These are phyloP conservation scores for Brenthis daphne DNA, from an alignment of 2,888 invertebrate genomes.

Conservation along the genomic window DNA sequence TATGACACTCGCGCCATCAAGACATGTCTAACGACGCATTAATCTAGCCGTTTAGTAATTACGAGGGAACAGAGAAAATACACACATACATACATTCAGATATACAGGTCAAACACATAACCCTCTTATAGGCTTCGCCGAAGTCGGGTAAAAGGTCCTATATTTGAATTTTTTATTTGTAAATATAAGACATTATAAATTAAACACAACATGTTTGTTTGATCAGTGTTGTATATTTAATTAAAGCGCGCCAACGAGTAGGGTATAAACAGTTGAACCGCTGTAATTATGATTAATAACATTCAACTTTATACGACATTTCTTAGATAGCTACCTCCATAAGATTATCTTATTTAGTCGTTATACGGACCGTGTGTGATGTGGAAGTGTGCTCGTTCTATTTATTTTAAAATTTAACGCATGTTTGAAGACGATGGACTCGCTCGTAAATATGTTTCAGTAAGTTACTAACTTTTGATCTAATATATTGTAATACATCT, in stretches of 20 bases:
- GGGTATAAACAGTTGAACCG: background rate
- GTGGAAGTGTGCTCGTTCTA: constrained; percentile 24
- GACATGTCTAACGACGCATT: no score
- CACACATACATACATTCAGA: no score
- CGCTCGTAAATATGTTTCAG: constrained; percentile 35
- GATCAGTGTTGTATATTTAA: background rate
- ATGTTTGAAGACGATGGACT: constrained; percentile 26
- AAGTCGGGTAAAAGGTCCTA: no score
- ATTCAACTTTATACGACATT: constrained; percentile 15
- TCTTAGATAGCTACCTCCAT: constrained; percentile 22
- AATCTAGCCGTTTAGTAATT: no score
- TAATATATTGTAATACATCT: no score
- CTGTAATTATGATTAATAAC: constrained; percentile 13
- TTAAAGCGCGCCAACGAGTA: background rate
- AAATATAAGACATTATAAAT: no score
- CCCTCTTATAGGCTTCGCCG: no score
- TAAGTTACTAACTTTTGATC: constrained; percentile 28
- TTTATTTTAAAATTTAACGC: constrained; percentile 12
- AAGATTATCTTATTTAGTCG: constrained; percentile 27
- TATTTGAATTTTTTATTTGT: no score
- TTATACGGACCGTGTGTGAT: constrained; percentile 16
- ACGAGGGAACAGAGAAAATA: no score
- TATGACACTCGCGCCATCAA: no score
- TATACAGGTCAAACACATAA: no score
- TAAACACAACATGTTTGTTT: no score